Base-by-base conservation (phyloP, 2,113 vertebrate species). In the Mixornis gularis region DNA sequence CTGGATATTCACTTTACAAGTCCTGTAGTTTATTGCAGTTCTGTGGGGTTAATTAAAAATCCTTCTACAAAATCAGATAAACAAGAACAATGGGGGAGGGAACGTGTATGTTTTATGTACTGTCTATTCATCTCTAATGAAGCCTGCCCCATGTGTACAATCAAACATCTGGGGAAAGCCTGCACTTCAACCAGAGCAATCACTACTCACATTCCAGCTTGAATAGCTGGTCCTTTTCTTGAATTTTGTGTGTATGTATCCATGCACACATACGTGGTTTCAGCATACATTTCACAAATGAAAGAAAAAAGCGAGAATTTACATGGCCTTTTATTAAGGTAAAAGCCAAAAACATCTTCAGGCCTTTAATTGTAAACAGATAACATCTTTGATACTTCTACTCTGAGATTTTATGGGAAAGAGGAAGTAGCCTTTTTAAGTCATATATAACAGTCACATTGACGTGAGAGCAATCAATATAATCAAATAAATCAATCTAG, bases 41-140 rank as follows among this genome's bases (percentile, higher is more conserved):
- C 51, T 49, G 69, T 68, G 36, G n/a, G 40, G 65, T 87, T 93
- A 94, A 94, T 94, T 89, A 94, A 91, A 94, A 94, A 84, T 66
- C 38, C 18, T 82, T 72, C 55, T 80, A 70, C 58, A 89, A 89
- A 94, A 92, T 85, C 82, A 94, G 87, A 93, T 72, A 85, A 88
- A 73, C 78, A 76, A 87, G 62, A 89, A 59, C 63, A 79, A 79
- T 0, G 2, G 38, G 64, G 89, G 81, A 91, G 68, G 55, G 51
- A 51, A 93, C 91, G 62, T 30, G 49, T 71, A 15, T 24, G 20
- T 68, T 90, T 87, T 49, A 72, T 63, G 48, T 70, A 43, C 49
- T 72, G 32, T 80, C 68, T 68, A 8, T 90, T 94, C 52, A 81
- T 89, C 65, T 70, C 7, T 3, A 87, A 26, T 24, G 58, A 95